phyloP scores from a whole-genome alignment of 2,113 vertebrate species.

The Suncus etruscus region DNA sequence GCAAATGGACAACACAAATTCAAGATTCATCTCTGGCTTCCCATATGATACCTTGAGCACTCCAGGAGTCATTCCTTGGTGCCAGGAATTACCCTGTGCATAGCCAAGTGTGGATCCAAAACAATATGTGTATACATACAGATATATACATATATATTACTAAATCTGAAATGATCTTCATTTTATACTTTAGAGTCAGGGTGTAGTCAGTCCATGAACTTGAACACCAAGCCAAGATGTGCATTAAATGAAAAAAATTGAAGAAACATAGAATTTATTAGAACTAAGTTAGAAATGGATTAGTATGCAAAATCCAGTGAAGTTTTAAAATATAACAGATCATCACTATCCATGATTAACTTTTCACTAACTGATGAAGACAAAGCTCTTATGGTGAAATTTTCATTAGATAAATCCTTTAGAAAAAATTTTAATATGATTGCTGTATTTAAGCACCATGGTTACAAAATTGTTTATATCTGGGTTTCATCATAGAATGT shows the following conservation, averaged over 20 bases:
- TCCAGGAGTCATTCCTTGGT: too few relatives aligned
- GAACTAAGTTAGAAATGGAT: not conserved
- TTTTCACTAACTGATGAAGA: conserved; percentile 15
- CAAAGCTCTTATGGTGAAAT: not conserved
- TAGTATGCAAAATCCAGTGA: not conserved
- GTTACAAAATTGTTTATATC: too few relatives aligned
- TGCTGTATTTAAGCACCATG: too few relatives aligned
- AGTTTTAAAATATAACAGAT: not conserved
- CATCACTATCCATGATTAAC: not conserved
- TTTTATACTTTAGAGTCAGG: not conserved
- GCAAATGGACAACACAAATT: too few relatives aligned
- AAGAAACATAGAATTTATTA: not conserved
- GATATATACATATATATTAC: too few relatives aligned
- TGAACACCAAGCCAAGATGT: not conserved
- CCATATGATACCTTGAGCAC: too few relatives aligned
- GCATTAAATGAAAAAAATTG: not conserved
- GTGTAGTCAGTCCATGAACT: not conserved
- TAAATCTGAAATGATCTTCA: not conserved
- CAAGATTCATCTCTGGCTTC: too few relatives aligned
- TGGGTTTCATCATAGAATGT: too few relatives aligned
- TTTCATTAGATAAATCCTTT: not conserved
- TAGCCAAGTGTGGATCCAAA: too few relatives aligned
- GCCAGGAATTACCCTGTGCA: too few relatives aligned
- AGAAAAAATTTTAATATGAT: too few relatives aligned
- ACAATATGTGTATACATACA: too few relatives aligned